These are phyloP conservation scores for Pogonomyrmex barbatus DNA, from an alignment of 1,140 invertebrate genomes.

Conservation along the genomic window DNA sequence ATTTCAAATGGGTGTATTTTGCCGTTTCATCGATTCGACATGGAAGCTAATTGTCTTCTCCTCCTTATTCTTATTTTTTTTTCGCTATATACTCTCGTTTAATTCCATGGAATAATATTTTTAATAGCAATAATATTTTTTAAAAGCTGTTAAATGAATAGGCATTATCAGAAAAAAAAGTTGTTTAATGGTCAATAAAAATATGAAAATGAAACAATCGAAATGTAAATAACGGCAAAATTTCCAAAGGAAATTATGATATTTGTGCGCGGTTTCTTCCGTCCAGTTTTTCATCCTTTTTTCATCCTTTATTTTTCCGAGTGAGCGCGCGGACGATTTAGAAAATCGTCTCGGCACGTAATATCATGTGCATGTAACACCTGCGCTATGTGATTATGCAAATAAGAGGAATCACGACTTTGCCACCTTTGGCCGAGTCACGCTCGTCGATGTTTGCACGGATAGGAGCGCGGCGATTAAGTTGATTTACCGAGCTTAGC, in stretches of 20 bases:
- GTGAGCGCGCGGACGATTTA: not conserved
- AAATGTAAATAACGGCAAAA: not conserved
- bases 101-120: not conserved
- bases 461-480: conserved; percentile 59
- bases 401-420: conserved; percentile 54
- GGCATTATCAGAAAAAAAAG: not conserved
- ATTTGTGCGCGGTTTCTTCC: not conserved
- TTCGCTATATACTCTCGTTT: not conserved
- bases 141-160: not conserved
- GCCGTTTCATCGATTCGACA: conserved; percentile 12
- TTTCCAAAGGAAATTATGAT: not conserved
- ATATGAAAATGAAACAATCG: not conserved
- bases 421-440: conserved; percentile 61
- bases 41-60: conserved; percentile 22
- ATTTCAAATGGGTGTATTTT: conserved; percentile 31
- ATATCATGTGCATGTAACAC: conserved; percentile 52
- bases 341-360: conserved; percentile 38
- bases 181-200: not conserved
- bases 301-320: not conserved
- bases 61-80: not conserved
- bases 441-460: conserved; percentile 53
- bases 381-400: conserved; percentile 61
- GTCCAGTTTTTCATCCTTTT: not conserved
- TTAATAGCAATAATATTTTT: not conserved
- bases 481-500: conserved; percentile 16